phyloP scores from a whole-genome alignment of 1,140 invertebrate species.

The Arion vulgaris region DNA sequence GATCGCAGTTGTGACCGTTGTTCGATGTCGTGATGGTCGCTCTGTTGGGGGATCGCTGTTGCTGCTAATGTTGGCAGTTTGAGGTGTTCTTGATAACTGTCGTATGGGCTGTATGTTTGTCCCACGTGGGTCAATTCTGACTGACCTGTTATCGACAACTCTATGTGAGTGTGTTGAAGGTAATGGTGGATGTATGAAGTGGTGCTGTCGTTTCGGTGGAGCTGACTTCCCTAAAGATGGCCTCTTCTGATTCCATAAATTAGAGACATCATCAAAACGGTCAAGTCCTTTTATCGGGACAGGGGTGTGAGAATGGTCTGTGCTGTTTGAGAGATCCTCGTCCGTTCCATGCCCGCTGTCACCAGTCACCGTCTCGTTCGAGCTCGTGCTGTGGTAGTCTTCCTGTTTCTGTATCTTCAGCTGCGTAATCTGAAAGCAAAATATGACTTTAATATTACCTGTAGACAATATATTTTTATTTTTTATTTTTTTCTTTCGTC shows the following conservation, averaged over 20 bases:
- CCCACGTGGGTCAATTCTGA: constrained; percentile 17
- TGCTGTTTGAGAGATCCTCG: constrained; percentile 43
- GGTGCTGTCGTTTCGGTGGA: neutral
- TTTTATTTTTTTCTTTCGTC: too few relatives aligned
- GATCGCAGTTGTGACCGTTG: neutral
- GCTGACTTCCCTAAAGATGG: neutral
- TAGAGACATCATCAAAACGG: neutral
- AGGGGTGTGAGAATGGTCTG: constrained; percentile 24
- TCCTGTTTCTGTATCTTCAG: constrained; percentile 23
- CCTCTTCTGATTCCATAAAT: neutral
- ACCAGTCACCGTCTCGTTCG: constrained; percentile 37
- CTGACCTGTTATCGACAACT: neutral
- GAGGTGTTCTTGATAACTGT: neutral
- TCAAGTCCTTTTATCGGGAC: neutral
- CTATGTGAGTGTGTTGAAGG: neutral
- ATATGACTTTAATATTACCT: too few relatives aligned
- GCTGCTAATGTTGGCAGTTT: neutral
- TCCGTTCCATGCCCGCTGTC: constrained; percentile 52
- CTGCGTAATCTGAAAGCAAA: constrained; percentile 20
- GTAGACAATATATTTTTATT: too few relatives aligned
- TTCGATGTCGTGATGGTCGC: neutral
- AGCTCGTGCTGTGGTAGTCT: constrained; percentile 51
- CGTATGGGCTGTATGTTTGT: neutral
- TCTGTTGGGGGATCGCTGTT: neutral
- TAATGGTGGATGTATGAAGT: neutral